phyloP scores from a whole-genome alignment of 2,113 vertebrate genomes.

The Solea solea region DNA sequence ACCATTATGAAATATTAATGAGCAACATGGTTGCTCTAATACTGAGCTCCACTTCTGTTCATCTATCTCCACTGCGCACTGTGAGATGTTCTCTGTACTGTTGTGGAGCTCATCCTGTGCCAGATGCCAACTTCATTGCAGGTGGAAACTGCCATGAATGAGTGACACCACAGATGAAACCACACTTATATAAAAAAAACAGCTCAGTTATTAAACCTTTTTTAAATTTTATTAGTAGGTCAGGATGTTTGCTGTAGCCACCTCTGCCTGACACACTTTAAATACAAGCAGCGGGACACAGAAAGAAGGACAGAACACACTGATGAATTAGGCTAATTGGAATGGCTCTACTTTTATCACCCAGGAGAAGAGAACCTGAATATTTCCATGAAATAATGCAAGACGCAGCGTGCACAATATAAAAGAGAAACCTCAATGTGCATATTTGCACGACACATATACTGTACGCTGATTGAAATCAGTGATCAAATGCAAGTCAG shows the following conservation, averaged over 20 bases:
- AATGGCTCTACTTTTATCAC: conserved; percentile 72
- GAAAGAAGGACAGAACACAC: conserved; percentile 66
- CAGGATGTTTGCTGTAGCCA: conserved; percentile 69
- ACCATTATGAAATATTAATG: conserved; percentile 73
- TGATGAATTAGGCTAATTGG: conserved; percentile 79
- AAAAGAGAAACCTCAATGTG: background rate
- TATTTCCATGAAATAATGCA: conserved; percentile 52
- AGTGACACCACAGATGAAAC: background rate
- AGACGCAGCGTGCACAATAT: conserved; percentile 10
- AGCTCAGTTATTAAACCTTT: background rate
- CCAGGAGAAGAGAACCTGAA: conserved; percentile 66
- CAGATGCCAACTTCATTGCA: conserved; percentile 7
- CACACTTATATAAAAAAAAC: background rate
- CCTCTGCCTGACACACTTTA: conserved; percentile 77
- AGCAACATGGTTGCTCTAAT: conserved; percentile 66
- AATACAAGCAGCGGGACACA: conserved; percentile 65
- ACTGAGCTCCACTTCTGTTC: conserved; percentile 62
- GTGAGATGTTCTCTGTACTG: conserved; percentile 32
- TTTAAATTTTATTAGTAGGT: conserved; percentile 63
- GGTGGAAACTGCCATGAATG: no score
- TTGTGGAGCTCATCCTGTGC: conserved; percentile 21
- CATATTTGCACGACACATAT: background rate
- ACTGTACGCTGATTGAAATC: background rate
- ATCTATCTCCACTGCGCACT: conserved; percentile 37
- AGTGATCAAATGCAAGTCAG: background rate